A percentile compares a stretch with the other conserved stretches of the same genome.
Conservation (phyloP, 23 tunicate genomes). For the Trididemnum nubilum region DNA sequence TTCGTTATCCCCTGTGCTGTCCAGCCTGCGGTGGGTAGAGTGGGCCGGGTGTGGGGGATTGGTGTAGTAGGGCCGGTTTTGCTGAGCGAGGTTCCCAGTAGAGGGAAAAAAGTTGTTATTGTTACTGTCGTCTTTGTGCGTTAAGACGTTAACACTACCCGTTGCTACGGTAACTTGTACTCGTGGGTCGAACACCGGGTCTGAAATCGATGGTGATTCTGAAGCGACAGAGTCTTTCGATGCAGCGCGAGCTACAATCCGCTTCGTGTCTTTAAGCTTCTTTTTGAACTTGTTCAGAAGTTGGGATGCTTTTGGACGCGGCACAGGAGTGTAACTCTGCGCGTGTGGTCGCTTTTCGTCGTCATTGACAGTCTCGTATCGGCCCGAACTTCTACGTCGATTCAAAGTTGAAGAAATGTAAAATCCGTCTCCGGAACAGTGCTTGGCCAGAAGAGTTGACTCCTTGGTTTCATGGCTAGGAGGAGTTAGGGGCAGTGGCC, state of each 20-base stretch:
- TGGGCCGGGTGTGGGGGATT: background rate
- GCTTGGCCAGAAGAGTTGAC: background rate
- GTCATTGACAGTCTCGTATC: background rate
- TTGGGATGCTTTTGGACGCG: background rate
- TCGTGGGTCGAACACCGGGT: background rate
- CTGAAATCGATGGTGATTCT: background rate
- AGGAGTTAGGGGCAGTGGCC: slow-evolving; percentile 1
- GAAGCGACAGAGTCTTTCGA: slow-evolving; percentile 14
- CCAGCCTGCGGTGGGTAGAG: background rate
- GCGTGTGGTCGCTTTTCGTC: background rate
- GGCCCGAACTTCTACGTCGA: background rate
- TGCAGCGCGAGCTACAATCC: background rate
- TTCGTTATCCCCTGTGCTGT: slow-evolving; percentile 40
- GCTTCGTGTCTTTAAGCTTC: slow-evolving; percentile 36
- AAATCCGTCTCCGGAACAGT: slow-evolving; percentile 7
- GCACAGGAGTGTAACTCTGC: background rate
- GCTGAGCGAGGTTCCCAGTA: background rate
- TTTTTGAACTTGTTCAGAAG: slow-evolving; percentile 17
- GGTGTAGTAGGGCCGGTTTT: background rate
- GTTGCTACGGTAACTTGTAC: background rate
- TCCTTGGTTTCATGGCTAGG: too few relatives aligned
- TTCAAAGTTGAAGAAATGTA: background rate
- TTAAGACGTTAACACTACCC: background rate
- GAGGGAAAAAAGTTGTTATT: background rate
- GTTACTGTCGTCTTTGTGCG: background rate